A percentile compares a stretch with the other conserved stretches of the same genome.
These are phyloP conservation scores for Elysia chlorotica DNA, from an alignment of 1,140 invertebrate genomes.

Conservation along the genomic window DNA sequence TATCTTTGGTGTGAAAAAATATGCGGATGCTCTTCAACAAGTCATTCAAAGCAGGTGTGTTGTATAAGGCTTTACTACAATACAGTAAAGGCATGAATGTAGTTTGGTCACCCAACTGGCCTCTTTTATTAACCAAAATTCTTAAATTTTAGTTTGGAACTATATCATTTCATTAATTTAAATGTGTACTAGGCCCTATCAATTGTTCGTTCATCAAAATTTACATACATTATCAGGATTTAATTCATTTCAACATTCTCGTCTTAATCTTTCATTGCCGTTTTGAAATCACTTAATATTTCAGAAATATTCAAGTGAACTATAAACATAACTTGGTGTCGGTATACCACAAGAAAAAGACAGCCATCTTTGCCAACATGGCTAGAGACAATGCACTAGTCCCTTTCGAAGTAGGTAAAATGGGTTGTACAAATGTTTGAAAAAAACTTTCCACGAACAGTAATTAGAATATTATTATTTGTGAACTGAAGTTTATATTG, in stretches of 20 bases:
- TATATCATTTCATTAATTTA: neutral
- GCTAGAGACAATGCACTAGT: slow-evolving; percentile 51
- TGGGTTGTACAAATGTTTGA: too few relatives aligned
- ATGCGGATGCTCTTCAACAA: slow-evolving; percentile 85
- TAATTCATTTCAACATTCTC: too few relatives aligned
- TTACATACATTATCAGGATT: too few relatives aligned
- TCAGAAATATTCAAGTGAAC: slow-evolving; percentile 79
- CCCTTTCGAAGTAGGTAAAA: slow-evolving; percentile 14
- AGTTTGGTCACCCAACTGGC: neutral
- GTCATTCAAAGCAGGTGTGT: slow-evolving; percentile 70
- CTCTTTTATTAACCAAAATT: neutral
- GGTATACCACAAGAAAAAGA: slow-evolving; percentile 72
- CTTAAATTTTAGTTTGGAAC: neutral
- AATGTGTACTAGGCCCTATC: neutral
- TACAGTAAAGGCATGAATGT: neutral
- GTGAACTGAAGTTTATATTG: too few relatives aligned
- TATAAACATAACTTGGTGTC: slow-evolving; percentile 78
- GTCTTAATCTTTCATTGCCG: too few relatives aligned
- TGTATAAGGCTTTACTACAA: too few relatives aligned
- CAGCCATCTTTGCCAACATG: slow-evolving; percentile 83
- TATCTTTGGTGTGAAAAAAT: slow-evolving; percentile 93
- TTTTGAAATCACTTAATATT: slow-evolving; percentile 9
- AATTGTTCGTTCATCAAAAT: neutral
- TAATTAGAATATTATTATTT: too few relatives aligned
- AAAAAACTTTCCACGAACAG: too few relatives aligned